Percentiles rank a stretch among this genome's conserved stretches.
These are phyloP conservation scores for Micrasema minimum DNA, from an alignment of 1,140 invertebrate genomes.

Conservation along the genomic window DNA sequence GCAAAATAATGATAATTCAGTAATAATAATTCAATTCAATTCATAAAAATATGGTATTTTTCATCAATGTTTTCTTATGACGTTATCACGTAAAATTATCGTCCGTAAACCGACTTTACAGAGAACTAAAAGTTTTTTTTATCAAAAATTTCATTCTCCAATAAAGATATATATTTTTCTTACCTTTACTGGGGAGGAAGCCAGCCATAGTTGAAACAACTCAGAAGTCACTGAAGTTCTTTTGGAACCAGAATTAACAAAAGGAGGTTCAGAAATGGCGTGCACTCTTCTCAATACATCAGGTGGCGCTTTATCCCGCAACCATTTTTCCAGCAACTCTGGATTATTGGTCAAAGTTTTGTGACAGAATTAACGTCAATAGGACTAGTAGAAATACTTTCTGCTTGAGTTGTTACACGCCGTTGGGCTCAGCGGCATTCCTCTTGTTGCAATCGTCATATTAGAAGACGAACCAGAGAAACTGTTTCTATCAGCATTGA, in stretches of 20 bases:
- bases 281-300: slow-evolving; percentile 71
- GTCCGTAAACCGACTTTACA: no score
- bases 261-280: slow-evolving; percentile 65
- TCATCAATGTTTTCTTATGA: no score
- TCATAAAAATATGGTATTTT: no score
- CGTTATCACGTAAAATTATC: no score
- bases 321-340: slow-evolving; percentile 74
- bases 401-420: slow-evolving; percentile 30
- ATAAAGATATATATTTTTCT: slow-evolving; percentile 40
- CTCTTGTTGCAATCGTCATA: slow-evolving; percentile 14
- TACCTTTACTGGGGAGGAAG: slow-evolving; percentile 78
- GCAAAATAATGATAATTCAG: no score
- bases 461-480: slow-evolving; percentile 40
- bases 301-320: slow-evolving; percentile 75
- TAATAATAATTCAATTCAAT: no score
- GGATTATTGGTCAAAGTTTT: slow-evolving; percentile 68
- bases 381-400: slow-evolving; percentile 43
- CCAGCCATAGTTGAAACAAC: slow-evolving; percentile 84
- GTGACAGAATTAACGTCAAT: slow-evolving; percentile 46
- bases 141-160: neutral
- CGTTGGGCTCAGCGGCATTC: slow-evolving; percentile 42
- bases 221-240: slow-evolving; percentile 86
- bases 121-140: no score
- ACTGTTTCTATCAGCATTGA: slow-evolving; percentile 34
- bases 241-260: slow-evolving; percentile 65